These are phyloP conservation scores for Noctua janthe DNA, from an alignment of 2,888 invertebrate genomes.

Conservation along the genomic window DNA sequence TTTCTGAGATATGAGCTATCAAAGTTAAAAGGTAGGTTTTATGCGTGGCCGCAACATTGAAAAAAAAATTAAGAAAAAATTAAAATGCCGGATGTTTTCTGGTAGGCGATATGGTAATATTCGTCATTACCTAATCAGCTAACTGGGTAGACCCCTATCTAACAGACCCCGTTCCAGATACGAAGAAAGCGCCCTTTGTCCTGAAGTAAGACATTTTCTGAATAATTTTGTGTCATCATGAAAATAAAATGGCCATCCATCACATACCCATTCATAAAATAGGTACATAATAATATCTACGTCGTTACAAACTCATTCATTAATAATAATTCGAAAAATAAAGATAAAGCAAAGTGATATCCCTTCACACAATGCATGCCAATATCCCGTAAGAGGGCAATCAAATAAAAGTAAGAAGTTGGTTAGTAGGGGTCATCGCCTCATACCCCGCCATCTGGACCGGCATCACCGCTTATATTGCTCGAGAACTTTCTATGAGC, in stretches of 20 bases:
- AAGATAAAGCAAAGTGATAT: constrained; percentile 4
- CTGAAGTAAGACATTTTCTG: not conserved
- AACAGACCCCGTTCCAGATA: not conserved
- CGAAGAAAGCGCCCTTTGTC: not conserved
- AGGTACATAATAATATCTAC: not conserved
- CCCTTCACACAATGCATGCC: constrained; percentile 26
- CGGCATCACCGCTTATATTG: constrained; percentile 77
- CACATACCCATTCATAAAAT: not conserved
- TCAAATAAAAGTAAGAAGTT: constrained; percentile 70
- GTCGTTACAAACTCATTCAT: not conserved
- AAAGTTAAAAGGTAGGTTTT: too few species aligned
- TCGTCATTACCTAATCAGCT: not conserved
- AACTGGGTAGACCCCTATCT: not conserved
- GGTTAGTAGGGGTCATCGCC: constrained; percentile 72
- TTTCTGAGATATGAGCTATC: too few species aligned
- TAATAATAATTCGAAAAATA: not conserved
- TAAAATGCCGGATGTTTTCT: too few species aligned
- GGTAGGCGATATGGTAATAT: not conserved
- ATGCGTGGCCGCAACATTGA: too few species aligned
- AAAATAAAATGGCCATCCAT: not conserved
- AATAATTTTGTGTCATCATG: not conserved
- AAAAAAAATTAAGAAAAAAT: too few species aligned
- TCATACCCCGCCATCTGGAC: constrained; percentile 78
- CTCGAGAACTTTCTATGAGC: constrained; percentile 75
- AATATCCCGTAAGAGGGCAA: constrained; percentile 32